Conservation (phyloP, 2,797 vertebrate genomes). For the Acomys russatus region DNA sequence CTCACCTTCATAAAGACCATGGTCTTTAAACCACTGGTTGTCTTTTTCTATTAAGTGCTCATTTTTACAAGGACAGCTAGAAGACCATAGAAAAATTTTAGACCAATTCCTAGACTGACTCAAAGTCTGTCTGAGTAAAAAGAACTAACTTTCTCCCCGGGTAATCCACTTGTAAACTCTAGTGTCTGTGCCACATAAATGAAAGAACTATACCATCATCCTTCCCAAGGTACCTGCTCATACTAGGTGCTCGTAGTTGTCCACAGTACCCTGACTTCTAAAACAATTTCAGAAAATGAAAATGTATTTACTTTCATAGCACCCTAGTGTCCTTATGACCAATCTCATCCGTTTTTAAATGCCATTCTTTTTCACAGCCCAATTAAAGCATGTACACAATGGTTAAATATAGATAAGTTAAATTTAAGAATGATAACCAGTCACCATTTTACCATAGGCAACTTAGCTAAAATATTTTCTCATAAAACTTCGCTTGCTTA, state of each 20-base stretch:
- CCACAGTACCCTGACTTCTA: neutral
- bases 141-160: neutral
- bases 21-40: neutral
- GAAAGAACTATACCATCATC: neutral
- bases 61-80: neutral
- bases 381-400: conserved; percentile 1
- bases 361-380: neutral
- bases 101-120: neutral
- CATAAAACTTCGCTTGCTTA: neutral
- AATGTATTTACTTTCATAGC: neutral
- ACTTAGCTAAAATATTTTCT: neutral
- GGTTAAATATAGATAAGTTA: conserved; percentile 33
- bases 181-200: neutral
- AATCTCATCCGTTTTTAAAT: neutral
- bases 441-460: neutral
- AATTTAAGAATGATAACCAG: conserved; percentile 4
- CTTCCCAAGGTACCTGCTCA: neutral
- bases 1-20: neutral
- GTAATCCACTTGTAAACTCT: neutral
- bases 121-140: neutral
- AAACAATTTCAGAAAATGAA: neutral
- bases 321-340: neutral
- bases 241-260: neutral
- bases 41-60: neutral
- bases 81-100: neutral